These are phyloP conservation scores for Balaenoptera acutorostrata DNA, from an alignment of 2,113 vertebrate species.

Conservation along the genomic window DNA sequence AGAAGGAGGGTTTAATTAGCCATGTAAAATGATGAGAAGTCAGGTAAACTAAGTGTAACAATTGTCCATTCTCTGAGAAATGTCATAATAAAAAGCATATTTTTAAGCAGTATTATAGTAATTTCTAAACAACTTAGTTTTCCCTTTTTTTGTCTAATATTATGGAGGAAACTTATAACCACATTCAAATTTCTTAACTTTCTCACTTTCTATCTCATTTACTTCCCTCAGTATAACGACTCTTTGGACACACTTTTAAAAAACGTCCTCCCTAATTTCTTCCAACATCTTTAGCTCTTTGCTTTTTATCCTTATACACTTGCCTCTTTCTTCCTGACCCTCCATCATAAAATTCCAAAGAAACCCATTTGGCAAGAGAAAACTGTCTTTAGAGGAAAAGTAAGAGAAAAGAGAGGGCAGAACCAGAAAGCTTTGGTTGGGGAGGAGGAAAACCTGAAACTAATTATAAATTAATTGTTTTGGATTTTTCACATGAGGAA, in stretches of 20 bases:
- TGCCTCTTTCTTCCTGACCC: not conserved
- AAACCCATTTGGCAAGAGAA: not conserved
- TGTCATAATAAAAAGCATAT: not conserved
- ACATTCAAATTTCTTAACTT: not conserved
- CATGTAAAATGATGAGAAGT: not conserved
- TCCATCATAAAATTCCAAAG: not conserved
- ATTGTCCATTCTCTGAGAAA: not conserved
- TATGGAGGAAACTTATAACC: not conserved
- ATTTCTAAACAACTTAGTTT: slow-evolving; percentile 22
- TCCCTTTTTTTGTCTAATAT: not conserved
- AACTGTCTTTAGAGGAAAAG: not conserved
- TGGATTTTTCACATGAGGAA: not conserved
- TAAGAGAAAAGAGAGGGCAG: not conserved
- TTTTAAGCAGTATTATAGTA: not conserved
- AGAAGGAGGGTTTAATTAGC: not conserved
- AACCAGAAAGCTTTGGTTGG: not conserved
- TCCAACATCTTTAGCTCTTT: not conserved
- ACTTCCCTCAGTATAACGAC: not conserved
- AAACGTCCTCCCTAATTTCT: not conserved
- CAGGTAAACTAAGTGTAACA: not conserved
- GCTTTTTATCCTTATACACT: not conserved
- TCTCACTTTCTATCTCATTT: not conserved
- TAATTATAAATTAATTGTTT: not conserved
- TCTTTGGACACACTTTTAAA: not conserved
- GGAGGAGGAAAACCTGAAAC: not conserved